Evolutionary conservation across 92 coral and sea anemone genomes (phyloP).

Genomic region (Scolanthus callimorphus): DNA sequence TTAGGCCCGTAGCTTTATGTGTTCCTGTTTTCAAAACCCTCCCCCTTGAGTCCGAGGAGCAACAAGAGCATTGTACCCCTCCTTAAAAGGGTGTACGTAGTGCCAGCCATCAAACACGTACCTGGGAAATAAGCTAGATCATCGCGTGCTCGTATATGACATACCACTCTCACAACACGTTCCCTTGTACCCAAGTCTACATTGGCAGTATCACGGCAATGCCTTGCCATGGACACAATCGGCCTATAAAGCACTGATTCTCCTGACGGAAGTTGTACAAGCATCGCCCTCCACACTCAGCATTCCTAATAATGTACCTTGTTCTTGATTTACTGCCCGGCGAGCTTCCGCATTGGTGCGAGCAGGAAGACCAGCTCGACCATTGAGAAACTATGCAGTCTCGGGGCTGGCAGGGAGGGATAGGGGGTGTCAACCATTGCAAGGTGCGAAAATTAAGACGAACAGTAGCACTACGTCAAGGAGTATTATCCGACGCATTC

Average conservation of each 20-base stretch:
- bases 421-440: background rate
- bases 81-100: no score
- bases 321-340: conserved; percentile 51
- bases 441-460: no score
- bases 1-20: no score
- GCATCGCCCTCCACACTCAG: conserved; percentile 49
- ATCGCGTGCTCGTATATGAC: background rate
- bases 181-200: conserved; percentile 38
- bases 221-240: conserved; percentile 33
- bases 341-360: conserved; percentile 51
- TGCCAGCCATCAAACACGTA: no score
- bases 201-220: conserved; percentile 23
- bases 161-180: conserved; percentile 56
- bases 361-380: conserved; percentile 38
- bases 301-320: conserved; percentile 20
- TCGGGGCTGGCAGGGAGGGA: background rate
- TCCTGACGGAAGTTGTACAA: conserved; percentile 20
- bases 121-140: background rate
- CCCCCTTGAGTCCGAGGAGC: no score
- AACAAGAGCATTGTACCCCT: no score
- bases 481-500: no score
- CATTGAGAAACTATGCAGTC: background rate
- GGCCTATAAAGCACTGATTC: conserved; percentile 31
- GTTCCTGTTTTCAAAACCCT: no score
- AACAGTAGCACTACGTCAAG: no score